A percentile compares a stretch with the other conserved stretches of the same genome.
Evolutionary conservation across 37 sponge, comb jelly and placozoan species (phyloP).

Genomic region (Axinella damicornis): DNA sequence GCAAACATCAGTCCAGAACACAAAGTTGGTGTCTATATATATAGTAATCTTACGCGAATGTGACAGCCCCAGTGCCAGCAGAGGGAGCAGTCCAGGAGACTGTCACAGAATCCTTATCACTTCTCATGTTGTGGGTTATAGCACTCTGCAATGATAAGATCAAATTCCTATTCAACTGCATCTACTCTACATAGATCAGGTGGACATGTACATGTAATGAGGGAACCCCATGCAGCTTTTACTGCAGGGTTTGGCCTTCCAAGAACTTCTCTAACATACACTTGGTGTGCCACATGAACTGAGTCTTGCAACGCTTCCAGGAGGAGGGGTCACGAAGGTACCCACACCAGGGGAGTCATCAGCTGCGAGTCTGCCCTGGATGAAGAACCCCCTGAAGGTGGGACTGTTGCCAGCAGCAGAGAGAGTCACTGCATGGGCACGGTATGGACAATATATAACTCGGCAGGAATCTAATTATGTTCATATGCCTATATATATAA

Average conservation of each 20-base stretch:
- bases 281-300: background rate
- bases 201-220: no score
- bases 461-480: no score
- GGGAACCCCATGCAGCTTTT: no score
- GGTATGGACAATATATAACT: no score
- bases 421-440: no score
- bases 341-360: slow-evolving; percentile 35
- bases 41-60: background rate
- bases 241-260: no score
- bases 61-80: slow-evolving; percentile 30
- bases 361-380: slow-evolving; percentile 26
- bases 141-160: slow-evolving; percentile 1
- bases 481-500: no score
- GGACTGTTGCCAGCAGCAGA: background rate
- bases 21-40: background rate
- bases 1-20: no score
- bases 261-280: background rate
- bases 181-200: no score
- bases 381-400: slow-evolving; percentile 29
- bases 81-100: slow-evolving; percentile 46
- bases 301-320: background rate
- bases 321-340: no score
- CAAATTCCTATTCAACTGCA: no score
- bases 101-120: slow-evolving; percentile 16
- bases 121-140: slow-evolving; percentile 19